A percentile compares a stretch with the other conserved stretches of the same genome.
Evolutionary conservation across 2,113 vertebrate species (phyloP).

Genomic region (Spheniscus mendiculus): DNA sequence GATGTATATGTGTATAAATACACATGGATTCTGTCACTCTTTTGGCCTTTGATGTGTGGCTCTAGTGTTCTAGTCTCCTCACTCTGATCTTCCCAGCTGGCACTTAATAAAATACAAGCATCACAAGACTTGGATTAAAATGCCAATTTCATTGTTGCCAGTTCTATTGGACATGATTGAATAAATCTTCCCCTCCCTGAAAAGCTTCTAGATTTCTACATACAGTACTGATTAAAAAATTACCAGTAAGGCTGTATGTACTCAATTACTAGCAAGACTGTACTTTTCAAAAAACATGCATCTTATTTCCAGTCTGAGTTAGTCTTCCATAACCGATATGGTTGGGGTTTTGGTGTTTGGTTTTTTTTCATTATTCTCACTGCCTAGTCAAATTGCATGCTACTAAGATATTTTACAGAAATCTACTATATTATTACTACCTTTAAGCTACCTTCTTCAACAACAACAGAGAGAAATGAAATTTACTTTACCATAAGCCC

Average conservation of each 20-base stretch:
- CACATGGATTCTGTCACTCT: background rate
- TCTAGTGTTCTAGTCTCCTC: background rate
- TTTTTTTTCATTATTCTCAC: background rate
- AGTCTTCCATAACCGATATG: background rate
- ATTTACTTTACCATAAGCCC: background rate
- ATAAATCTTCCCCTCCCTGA: background rate
- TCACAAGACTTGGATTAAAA: background rate
- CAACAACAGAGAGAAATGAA: background rate
- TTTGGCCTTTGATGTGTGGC: background rate
- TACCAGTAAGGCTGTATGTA: background rate
- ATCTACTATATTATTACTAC: background rate
- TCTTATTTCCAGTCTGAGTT: background rate
- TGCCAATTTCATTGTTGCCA: background rate
- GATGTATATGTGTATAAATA: rapidly evolving
- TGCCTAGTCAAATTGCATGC: background rate
- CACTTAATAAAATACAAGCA: background rate
- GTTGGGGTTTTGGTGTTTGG: background rate
- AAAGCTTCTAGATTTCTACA: background rate
- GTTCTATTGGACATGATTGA: background rate
- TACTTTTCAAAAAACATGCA: background rate
- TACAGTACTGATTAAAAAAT: background rate
- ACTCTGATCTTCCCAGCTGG: background rate
- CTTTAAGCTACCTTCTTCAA: background rate
- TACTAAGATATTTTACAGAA: background rate
- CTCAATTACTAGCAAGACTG: background rate